phyloP scores from a whole-genome alignment of 2,888 invertebrate species.

The Xanthia togata region DNA sequence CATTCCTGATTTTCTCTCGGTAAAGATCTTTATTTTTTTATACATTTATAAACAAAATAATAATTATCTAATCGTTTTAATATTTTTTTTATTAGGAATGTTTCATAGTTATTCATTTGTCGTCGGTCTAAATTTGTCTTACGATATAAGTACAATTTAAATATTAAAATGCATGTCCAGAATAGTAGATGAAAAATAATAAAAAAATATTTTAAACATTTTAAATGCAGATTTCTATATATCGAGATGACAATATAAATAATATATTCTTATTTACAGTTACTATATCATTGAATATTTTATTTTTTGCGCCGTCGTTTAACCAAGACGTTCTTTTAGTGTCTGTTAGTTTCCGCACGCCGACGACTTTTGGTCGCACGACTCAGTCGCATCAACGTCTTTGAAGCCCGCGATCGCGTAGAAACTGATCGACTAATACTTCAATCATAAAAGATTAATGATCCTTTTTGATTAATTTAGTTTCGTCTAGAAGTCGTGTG shows the following conservation, averaged over 20 bases:
- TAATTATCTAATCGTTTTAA: slow-evolving; percentile 62
- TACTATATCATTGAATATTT: slow-evolving; percentile 76
- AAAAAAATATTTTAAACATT: slow-evolving; percentile 82
- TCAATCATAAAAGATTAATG: background rate
- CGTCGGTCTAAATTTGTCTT: slow-evolving; percentile 86
- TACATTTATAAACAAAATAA: slow-evolving; percentile 79
- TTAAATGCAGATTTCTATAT: slow-evolving; percentile 88
- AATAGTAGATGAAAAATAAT: slow-evolving; percentile 82
- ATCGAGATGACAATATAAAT: slow-evolving; percentile 88
- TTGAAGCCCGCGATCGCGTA: background rate
- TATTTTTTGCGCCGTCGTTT: slow-evolving; percentile 75
- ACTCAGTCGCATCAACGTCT: slow-evolving; percentile 26
- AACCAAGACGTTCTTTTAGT: slow-evolving; percentile 64
- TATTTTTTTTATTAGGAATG: slow-evolving; percentile 76
- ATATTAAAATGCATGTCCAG: slow-evolving; percentile 85
- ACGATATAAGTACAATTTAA: slow-evolving; percentile 88
- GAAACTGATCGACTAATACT: slow-evolving; percentile 5
- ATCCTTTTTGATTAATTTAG: slow-evolving; percentile 6
- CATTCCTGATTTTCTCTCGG: slow-evolving; percentile 87
- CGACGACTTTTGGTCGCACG: slow-evolving; percentile 44
- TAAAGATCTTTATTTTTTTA: slow-evolving; percentile 90
- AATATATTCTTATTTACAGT: slow-evolving; percentile 89
- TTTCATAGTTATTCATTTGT: slow-evolving; percentile 78
- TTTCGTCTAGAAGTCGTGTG: slow-evolving; percentile 26
- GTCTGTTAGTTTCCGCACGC: slow-evolving; percentile 57